Evolutionary conservation across 2,888 invertebrate genomes (phyloP), one percentile per base, ranked within the genome.

Genomic region (Nomada fucata): DNA sequence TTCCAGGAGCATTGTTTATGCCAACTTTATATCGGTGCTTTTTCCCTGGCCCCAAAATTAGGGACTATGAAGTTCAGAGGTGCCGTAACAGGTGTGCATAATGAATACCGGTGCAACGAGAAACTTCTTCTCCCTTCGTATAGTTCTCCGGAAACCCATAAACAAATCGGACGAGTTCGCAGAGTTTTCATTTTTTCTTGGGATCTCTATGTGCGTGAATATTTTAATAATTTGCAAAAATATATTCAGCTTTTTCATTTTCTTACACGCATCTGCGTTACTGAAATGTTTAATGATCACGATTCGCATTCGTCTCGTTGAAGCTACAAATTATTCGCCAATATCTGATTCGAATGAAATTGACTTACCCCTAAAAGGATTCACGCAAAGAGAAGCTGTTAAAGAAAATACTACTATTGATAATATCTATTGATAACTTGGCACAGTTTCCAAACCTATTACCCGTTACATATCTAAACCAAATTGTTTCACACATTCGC

Each of bases 11-110:
- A 55, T 79, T 80, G 69, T 82, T 82, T 80, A 75, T 55, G 61
- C 57, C 63, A 55, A 67, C 59, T 79, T 73, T 69, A 69, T 65
- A 55, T 53, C 53, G 2, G 44, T 53, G 55, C 57, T 67, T 57
- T 65, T 79, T 61, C 65, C 53, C 11, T 4, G 11, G n/a, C 1
- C 52, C 23, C 50, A 36, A 71, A 82, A 82, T 80, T 80, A 82
- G 55, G 61, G 44, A 44, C 70, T 36, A 70, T 23, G 67, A 82
- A 79, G 80, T 71, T 82, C 44, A 26, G 20, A 23, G 64, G 18
- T 29, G 7, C 13, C 23, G 80, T 80, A 75, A 75, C 82, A 82
- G 82, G 65, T 82, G 82, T 61, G 60, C 72, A 57, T 81, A 80
- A 69, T 50, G 60, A 65, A 71, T 42, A 10, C 44, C 13, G 50